These are phyloP conservation scores for Apostichopus japonicus DNA, from an alignment of 35 echinoderm and acorn worm species.

Conservation along the genomic window DNA sequence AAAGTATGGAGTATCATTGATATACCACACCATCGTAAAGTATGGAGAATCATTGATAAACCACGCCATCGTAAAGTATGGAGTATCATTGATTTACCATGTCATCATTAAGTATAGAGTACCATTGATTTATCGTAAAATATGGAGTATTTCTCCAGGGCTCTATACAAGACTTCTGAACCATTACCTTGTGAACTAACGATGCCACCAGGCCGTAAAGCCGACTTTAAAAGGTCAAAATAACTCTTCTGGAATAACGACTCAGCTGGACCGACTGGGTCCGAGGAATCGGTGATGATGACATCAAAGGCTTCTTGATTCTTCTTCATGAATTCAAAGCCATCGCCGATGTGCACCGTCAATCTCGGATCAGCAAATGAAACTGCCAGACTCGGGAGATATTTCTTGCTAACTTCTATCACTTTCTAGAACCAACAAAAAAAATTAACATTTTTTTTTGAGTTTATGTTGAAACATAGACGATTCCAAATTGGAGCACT, in stretches of 20 bases:
- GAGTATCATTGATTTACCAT: no score
- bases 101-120: no score
- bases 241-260: conserved; percentile 85
- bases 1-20: no score
- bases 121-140: no score
- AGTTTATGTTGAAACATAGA: no score
- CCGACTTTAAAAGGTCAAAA: conserved; percentile 81
- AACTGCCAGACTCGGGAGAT: conserved; percentile 76
- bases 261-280: conserved; percentile 88
- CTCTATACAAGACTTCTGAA: neutral
- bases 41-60: no score
- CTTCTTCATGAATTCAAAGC: conserved; percentile 91
- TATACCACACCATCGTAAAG: no score
- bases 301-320: conserved; percentile 80
- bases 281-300: conserved; percentile 97
- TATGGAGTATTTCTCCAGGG: no score
- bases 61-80: no score
- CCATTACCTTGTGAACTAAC: conserved; percentile 90
- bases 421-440: conserved; percentile 66
- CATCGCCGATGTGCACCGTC: conserved; percentile 82
- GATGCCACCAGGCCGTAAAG: conserved; percentile 80
- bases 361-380: conserved; percentile 79
- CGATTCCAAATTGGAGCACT: no score
- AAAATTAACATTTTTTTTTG: no score
- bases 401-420: conserved; percentile 95